Evolutionary conservation across 2,888 invertebrate genomes (phyloP), one percentile per base, ranked within the genome.

Genomic region (Encarsia formosa): DNA sequence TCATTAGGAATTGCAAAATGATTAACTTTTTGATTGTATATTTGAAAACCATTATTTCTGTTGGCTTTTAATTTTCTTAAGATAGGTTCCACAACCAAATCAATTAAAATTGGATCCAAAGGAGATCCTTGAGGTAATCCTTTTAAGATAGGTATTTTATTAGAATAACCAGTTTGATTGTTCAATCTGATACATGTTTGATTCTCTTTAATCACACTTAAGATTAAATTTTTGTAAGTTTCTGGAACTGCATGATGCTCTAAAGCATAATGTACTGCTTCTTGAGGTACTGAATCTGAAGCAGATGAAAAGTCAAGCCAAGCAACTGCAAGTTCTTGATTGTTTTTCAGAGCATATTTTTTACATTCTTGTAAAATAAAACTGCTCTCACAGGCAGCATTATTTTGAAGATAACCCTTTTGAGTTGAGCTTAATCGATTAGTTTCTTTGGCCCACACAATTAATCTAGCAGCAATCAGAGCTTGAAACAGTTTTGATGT

Each of bases 281-380:
- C 37, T 51, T 73, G 72, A 13, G 72, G 68, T 2, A 74, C 55
- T 4, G 68, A 68, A 0, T 66, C 67, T 53, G 74, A 73, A 1
- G 74, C 73, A 26, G 75, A 75, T 6, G 65, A 49, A 4, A 73
- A 54, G 49, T 75, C 71, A 35, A 74, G 52, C 67, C 69, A 73
- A 4, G 69, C 67, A 1, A 73, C 59, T 13, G 60, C 61, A 5
- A 65, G 34, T 22, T 59, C 54, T 24, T 43, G 52, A 0, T 52
- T 32, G 5, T 40, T 49, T 18, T 53, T 29, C 19, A 50, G 49
- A 9, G 64, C 60, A 35, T 64, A 64, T 2, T 56, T 54, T 1
- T 66, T 52, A 23, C 61, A 56, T 19, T 63, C 61, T 59, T 68
- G 66, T n/a, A 70, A 47, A 32, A 66, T 57, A 56, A 64, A 73